Conservation (phyloP, 2,797 vertebrate species). For the Fistularia commersonii region DNA sequence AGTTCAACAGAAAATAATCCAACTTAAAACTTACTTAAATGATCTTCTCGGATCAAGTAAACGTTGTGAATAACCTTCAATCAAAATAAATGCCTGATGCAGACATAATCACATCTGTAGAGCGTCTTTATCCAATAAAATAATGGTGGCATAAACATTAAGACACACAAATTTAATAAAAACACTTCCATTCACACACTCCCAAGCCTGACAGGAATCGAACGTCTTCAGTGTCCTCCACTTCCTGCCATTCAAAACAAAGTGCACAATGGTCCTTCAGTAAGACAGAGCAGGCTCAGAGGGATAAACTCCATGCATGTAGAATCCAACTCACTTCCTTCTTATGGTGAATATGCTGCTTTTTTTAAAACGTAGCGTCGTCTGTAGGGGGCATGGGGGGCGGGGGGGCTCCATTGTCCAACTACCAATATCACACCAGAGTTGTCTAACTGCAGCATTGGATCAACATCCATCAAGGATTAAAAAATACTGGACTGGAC, state of each 20-base stretch:
- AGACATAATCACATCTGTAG: neutral
- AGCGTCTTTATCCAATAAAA: neutral
- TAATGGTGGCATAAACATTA: slow-evolving; percentile 29
- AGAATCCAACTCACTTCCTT: slow-evolving; percentile 20
- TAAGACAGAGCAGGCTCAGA: slow-evolving; percentile 14
- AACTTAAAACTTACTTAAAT: too few relatives aligned
- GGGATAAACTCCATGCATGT: slow-evolving; percentile 3
- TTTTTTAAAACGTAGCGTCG: slow-evolving; percentile 4
- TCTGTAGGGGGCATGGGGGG: neutral
- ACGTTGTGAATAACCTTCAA: slow-evolving; percentile 5
- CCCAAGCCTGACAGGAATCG: slow-evolving; percentile 35
- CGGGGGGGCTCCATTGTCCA: slow-evolving; percentile 34
- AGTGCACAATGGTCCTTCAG: slow-evolving; percentile 50
- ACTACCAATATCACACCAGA: slow-evolving; percentile 27
- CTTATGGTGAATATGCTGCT: slow-evolving; percentile 30
- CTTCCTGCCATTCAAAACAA: slow-evolving; percentile 39
- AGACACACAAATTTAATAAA: slow-evolving; percentile 42
- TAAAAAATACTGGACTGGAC: slow-evolving; percentile 12
- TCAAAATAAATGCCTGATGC: slow-evolving; percentile 5
- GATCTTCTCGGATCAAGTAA: slow-evolving; percentile 8
- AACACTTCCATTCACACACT: slow-evolving; percentile 43
- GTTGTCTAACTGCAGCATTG: slow-evolving; percentile 26
- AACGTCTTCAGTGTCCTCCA: slow-evolving; percentile 23
- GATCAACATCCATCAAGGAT: slow-evolving; percentile 31
- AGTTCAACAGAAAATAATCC: too few relatives aligned